Evolutionary conservation across 2,113 vertebrate species (phyloP), one percentile per base, ranked within the genome.

Genomic region (Rattus rattus): DNA sequence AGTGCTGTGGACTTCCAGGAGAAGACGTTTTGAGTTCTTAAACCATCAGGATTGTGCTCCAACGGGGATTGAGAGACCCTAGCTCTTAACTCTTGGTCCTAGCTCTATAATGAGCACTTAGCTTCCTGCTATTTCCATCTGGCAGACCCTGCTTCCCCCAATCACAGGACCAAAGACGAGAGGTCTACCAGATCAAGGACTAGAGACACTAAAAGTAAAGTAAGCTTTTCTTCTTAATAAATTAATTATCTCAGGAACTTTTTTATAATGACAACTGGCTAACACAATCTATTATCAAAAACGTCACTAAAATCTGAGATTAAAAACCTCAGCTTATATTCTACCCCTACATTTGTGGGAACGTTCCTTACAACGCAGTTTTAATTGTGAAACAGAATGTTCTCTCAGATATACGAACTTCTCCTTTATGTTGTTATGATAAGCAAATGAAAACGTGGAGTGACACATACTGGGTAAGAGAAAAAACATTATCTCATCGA

Each of bases 371-470:
- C 9, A 12, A 47, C 17, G 89, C 89, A 93, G 36, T 80, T 97
- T 70, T 75, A 90, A 92, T 52, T 52, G 11, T 8, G 89, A 94
- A 95, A 97, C 92, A 97, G 88, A 95, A 91, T 30, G 94, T 96
- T 94, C 95, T 95, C 86, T 94, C 43, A 84, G 49, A 80, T 49
- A 49, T 26, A 67, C 11, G 54, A 93, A 97, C 88, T 97, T 96
- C 95, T 81, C 65, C 81, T 91, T 94, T 59, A 61, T 7, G 61
- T 49, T 94, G 94, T 28, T 89, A 94, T 30, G 77, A 76, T 75
- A 94, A 97, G 72, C 86, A 89, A 96, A 90, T 30, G 63, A 59
- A 76, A 94, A 85, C 43, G 5, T 22, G 8, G 8, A 75, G 67
- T 43, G 92, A 85, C 39, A 67, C 36, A 30, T 3, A 43, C 43